A percentile compares a stretch with the other conserved stretches of the same genome.
These are phyloP conservation scores for Ichneumon xanthorius DNA, from an alignment of 2,888 invertebrate species.

Conservation along the genomic window DNA sequence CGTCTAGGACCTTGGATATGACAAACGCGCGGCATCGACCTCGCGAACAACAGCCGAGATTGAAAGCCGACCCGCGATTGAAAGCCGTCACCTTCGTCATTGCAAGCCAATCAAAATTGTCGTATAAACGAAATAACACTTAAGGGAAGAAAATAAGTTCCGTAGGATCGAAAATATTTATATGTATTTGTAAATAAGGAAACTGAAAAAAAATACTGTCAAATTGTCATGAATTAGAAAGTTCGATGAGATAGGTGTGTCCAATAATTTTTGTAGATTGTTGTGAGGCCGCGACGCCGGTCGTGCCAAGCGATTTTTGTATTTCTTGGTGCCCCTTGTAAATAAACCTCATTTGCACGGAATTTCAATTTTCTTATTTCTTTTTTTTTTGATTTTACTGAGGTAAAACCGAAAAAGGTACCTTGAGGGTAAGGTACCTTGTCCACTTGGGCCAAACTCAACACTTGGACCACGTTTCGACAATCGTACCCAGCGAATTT, in stretches of 20 bases:
- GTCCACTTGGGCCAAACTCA: no score
- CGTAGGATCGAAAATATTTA: slow-evolving; percentile 49
- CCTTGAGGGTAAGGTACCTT: no score
- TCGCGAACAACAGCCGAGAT: slow-evolving; percentile 35
- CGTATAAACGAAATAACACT: slow-evolving; percentile 4
- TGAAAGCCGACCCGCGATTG: slow-evolving; percentile 50
- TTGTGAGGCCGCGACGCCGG: slow-evolving; percentile 52
- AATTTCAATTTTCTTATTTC: slow-evolving; percentile 26
- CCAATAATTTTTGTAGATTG: slow-evolving; percentile 62
- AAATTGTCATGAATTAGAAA: slow-evolving; percentile 64
- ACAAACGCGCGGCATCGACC: slow-evolving; percentile 39
- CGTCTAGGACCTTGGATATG: slow-evolving; percentile 79
- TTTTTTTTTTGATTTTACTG: background rate
- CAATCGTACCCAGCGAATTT: background rate
- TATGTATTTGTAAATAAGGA: slow-evolving; percentile 74
- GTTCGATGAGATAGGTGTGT: slow-evolving; percentile 50
- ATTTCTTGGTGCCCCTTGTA: slow-evolving; percentile 71
- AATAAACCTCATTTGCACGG: slow-evolving; percentile 77
- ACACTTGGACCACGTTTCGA: background rate
- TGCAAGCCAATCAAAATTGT: slow-evolving; percentile 51
- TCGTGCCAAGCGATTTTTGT: slow-evolving; percentile 61
- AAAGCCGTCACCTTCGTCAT: slow-evolving; percentile 14
- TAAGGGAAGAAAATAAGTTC: slow-evolving; percentile 10
- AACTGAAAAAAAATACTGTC: slow-evolving; percentile 70
- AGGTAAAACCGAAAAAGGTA: no score